Percentiles rank a stretch among this genome's conserved stretches.
Conservation (phyloP, 1,140 invertebrate species). For the Caenorhabditis tropicalis region DNA sequence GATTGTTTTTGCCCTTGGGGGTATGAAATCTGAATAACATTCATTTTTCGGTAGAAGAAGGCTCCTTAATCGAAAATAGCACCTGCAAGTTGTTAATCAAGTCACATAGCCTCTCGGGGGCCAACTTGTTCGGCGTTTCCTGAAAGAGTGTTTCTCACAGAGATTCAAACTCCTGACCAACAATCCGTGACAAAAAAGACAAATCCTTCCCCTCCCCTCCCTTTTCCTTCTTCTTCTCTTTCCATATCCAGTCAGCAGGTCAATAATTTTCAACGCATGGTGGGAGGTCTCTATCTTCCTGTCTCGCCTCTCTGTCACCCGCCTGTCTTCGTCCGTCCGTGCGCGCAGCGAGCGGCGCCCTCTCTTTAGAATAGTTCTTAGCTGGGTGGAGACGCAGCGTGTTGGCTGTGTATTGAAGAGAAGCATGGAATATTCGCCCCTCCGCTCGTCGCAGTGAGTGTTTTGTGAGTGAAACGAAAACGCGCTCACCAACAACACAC, state of each 20-base stretch:
- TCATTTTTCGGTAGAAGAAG: too few species aligned
- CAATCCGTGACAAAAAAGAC: background rate
- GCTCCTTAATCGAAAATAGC: too few species aligned
- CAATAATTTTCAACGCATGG: slow-evolving; percentile 39
- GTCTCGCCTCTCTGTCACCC: background rate
- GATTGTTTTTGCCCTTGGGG: background rate
- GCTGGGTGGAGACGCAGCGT: background rate
- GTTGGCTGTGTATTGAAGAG: background rate
- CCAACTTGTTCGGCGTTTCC: too few species aligned
- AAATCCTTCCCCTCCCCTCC: background rate
- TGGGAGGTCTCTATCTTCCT: slow-evolving; percentile 20
- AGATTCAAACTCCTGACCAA: background rate
- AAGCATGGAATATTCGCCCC: slow-evolving; percentile 39
- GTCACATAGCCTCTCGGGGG: too few species aligned
- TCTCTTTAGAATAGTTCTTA: background rate
- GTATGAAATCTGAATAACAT: too few species aligned
- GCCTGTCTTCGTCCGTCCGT: slow-evolving; percentile 26
- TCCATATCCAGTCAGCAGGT: slow-evolving; percentile 44
- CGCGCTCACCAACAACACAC: background rate
- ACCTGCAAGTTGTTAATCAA: too few species aligned
- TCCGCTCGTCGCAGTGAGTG: slow-evolving; percentile 2
- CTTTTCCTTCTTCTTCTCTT: background rate
- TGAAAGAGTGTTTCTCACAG: background rate
- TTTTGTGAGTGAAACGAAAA: background rate
- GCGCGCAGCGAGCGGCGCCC: background rate